phyloP scores from a whole-genome alignment of 2,797 vertebrate species.

The Bradypodion ventrale region DNA sequence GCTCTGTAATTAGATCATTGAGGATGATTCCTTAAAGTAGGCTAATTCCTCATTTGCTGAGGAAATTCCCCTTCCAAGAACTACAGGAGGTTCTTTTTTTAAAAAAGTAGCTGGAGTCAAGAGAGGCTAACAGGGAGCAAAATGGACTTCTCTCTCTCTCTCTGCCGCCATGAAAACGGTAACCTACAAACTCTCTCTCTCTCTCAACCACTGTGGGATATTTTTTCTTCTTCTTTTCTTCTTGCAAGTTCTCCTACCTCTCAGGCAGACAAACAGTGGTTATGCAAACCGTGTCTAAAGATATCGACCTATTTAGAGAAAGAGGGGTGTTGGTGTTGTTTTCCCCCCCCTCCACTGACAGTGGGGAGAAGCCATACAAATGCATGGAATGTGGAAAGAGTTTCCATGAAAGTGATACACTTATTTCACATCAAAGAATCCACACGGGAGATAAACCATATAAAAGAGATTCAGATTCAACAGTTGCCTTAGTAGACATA shows the following conservation, averaged over 20 bases:
- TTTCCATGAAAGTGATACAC: no score
- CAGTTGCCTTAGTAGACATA: no score
- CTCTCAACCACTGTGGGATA: background rate
- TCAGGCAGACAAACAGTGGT: constrained; percentile 7
- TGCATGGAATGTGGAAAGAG: no score
- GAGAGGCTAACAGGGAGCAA: background rate
- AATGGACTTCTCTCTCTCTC: background rate
- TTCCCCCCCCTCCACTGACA: no score
- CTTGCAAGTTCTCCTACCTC: background rate
- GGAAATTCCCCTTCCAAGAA: constrained; percentile 53
- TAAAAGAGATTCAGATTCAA: no score
- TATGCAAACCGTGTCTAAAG: background rate
- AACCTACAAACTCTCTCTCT: background rate
- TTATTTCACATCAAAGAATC: no score
- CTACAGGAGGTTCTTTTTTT: constrained; percentile 7
- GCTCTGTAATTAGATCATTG: constrained; percentile 43
- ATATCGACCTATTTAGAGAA: constrained; percentile 53
- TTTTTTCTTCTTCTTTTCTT: no score
- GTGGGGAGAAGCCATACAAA: no score
- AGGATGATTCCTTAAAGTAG: constrained; percentile 45
- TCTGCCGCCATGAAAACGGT: accelerated
- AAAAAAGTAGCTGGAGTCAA: background rate
- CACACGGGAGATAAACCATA: no score
- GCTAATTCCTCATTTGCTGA: constrained; percentile 44
- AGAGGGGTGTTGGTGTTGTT: no score